Base-by-base conservation (phyloP, 2,113 vertebrate genomes). In the Choloepus hoffmanni region DNA sequence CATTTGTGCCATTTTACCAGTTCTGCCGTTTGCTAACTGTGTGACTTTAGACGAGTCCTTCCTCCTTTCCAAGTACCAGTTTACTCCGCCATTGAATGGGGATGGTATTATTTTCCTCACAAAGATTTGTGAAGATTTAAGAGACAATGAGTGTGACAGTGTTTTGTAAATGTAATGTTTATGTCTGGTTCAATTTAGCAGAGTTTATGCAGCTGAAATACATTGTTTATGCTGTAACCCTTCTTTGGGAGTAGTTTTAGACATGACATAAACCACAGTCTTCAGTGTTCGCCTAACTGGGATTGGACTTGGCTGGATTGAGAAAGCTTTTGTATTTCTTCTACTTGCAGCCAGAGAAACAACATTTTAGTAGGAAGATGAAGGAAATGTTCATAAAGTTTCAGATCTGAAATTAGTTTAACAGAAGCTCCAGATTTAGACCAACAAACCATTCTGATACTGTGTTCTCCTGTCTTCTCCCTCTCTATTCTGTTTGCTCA, bases 331-430 rank as follows among this genome's bases (percentile, higher is more conserved):
- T n/a, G 13, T 77, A 72, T 95, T 85, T 33, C 55, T 92, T 94
- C 53, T 40, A 79, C 19, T 60, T 73, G 5, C 13, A 72, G 67
- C 28, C 0, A 0, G 30, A 12, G 8, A 10, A 48, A 67, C 45
- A 48, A 43, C 48, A 65, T 94, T 87, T 94, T 74, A 79, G 68
- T 21, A 77, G 62, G 55, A 94, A 83, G 48, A 82, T 45, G 67
- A 87, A 78, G 15, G 53, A 60, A 73, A 68, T 55, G 43, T 58
- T 33, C 36, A 36, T 40, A 85, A 50, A 76, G 76, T 3, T n/a
- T 82, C 5, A 1, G 10, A 62, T 89, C 24, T 67, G 62, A 85
- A 94, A 55, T 87, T 65, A 76, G 30, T 85, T 81, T 60, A 84
- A 68, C 28, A 77, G 24, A 48, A 95, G 19, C 62, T 63, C 36